These are phyloP conservation scores for Tor tambroides DNA, from an alignment of 2,113 vertebrate genomes.

Conservation along the genomic window DNA sequence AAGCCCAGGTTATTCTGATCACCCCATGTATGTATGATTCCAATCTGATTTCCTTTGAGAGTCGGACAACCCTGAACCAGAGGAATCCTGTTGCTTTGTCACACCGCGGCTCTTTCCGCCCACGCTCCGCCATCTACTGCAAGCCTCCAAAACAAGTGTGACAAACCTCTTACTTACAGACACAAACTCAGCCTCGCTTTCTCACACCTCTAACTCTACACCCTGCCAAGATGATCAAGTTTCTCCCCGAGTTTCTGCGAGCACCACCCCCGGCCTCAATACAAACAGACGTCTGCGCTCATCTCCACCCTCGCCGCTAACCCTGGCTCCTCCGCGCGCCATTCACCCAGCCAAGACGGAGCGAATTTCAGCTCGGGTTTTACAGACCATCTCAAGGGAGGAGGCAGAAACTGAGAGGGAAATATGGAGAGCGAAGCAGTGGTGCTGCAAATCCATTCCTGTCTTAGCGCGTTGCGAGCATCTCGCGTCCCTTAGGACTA, in stretches of 20 bases:
- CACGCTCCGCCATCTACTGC: slow-evolving; percentile 40
- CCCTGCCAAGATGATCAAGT: slow-evolving; percentile 31
- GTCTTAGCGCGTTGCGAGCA: slow-evolving; percentile 51
- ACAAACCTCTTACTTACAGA: slow-evolving; percentile 44
- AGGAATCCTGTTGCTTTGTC: slow-evolving; percentile 34
- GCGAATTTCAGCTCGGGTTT: slow-evolving; percentile 21
- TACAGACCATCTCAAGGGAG: slow-evolving; percentile 58
- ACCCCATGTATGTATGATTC: slow-evolving; percentile 37
- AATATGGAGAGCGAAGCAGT: slow-evolving; percentile 45
- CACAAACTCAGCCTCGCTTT: slow-evolving; percentile 38
- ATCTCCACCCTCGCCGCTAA: slow-evolving; percentile 23
- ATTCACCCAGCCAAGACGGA: slow-evolving; percentile 29
- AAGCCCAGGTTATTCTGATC: slow-evolving; percentile 39
- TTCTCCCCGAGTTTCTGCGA: slow-evolving; percentile 10
- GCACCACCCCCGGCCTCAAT: slow-evolving; percentile 26
- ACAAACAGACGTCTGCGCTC: slow-evolving; percentile 19
- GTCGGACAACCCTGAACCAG: slow-evolving; percentile 29
- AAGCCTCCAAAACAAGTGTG: slow-evolving; percentile 35
- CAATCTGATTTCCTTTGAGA: slow-evolving; percentile 51
- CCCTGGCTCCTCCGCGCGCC: not conserved
- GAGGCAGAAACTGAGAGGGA: slow-evolving; percentile 40
- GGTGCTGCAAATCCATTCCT: slow-evolving; percentile 53
- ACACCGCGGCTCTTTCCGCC: slow-evolving; percentile 37
- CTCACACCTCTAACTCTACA: slow-evolving; percentile 23
- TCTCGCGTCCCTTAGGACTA: slow-evolving; percentile 63